These are phyloP conservation scores for Eulemur mongoz DNA, from an alignment of 2,797 vertebrate species.

Conservation along the genomic window DNA sequence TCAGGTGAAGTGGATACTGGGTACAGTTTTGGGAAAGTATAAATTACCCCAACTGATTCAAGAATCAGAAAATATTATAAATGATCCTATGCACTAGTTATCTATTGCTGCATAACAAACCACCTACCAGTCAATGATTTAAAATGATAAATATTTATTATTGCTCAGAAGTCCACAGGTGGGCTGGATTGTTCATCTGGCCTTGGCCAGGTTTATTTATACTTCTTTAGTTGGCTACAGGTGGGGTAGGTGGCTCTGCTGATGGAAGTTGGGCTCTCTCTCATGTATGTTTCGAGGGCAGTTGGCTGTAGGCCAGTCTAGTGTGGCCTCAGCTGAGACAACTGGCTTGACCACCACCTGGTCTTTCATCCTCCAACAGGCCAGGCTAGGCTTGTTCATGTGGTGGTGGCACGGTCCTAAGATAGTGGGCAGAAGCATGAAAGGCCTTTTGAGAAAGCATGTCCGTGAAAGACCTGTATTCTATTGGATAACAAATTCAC, in stretches of 20 bases:
- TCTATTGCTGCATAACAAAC: background rate
- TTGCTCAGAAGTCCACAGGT: background rate
- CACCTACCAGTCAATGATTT: background rate
- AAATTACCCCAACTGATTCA: background rate
- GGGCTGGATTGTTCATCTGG: background rate
- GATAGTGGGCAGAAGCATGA: background rate
- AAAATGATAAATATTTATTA: background rate
- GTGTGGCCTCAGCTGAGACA: background rate
- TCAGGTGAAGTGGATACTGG: background rate
- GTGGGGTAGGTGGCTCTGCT: background rate
- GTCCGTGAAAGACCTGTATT: background rate
- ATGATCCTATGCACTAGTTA: background rate
- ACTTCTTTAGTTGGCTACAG: background rate
- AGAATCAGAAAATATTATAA: constrained; percentile 20
- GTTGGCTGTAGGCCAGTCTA: background rate
- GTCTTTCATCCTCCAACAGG: background rate
- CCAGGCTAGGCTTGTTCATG: background rate
- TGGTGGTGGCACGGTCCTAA: background rate
- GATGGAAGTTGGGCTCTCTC: background rate
- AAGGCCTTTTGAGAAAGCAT: background rate
- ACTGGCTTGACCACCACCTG: background rate
- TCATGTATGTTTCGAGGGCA: background rate
- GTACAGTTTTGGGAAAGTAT: background rate
- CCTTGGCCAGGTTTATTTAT: background rate
- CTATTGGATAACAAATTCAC: background rate